Conservation (phyloP, 2,888 invertebrate genomes). For the Gari tellinella region DNA sequence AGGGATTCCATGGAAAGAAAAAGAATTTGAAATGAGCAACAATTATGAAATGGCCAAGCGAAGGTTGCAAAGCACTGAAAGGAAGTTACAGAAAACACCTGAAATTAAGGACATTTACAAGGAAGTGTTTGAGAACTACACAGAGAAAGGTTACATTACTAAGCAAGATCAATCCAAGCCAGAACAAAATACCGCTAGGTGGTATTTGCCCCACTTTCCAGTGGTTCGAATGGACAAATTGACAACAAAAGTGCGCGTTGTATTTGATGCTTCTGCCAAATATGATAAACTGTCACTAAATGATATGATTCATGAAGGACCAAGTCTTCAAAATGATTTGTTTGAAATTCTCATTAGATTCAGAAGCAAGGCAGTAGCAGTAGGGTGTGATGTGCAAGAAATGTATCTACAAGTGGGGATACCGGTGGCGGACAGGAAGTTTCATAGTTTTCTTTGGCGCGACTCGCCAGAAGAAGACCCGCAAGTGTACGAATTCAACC, state of each 20-base stretch:
- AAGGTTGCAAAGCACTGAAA: constrained; percentile 38
- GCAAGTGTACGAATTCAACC: constrained; percentile 45
- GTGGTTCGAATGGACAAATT: constrained; percentile 36
- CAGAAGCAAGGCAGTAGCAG: constrained; percentile 34
- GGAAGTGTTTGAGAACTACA: constrained; percentile 33
- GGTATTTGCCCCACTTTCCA: constrained; percentile 61
- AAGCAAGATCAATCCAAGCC: constrained; percentile 11
- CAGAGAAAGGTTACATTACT: constrained; percentile 44
- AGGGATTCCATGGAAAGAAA: constrained; percentile 38
- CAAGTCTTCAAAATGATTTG: constrained; percentile 60
- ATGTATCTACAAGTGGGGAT: constrained; percentile 43
- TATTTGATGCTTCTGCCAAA: constrained; percentile 59
- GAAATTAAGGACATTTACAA: constrained; percentile 26
- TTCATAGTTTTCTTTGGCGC: constrained; percentile 44
- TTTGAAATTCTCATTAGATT: constrained; percentile 54
- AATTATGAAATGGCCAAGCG: constrained; percentile 36
- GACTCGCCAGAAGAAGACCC: constrained; percentile 3
- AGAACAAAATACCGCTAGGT: constrained; percentile 2
- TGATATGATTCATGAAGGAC: constrained; percentile 49
- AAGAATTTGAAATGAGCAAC: constrained; percentile 7
- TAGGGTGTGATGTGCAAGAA: constrained; percentile 53
- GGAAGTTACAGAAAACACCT: constrained; percentile 26
- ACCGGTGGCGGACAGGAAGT: constrained; percentile 11
- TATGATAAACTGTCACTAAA: constrained; percentile 35
- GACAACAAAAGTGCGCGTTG: constrained; percentile 51